These are phyloP conservation scores for Aegypius monachus DNA, from an alignment of 2,113 vertebrate species.

Conservation along the genomic window DNA sequence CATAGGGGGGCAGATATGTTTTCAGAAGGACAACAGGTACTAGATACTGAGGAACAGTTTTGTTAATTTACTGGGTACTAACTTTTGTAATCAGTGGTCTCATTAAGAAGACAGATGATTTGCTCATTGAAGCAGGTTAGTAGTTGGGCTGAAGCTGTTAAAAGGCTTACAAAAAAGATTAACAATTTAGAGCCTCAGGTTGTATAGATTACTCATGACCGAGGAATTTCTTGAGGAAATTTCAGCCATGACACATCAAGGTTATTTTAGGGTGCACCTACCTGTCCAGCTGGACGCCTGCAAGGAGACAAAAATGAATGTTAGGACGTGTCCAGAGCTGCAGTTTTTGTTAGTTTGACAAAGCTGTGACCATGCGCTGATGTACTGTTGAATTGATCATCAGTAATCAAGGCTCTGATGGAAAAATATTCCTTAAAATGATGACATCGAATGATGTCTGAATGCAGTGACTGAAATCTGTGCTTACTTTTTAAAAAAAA, in stretches of 20 bases:
- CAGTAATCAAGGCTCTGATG: background rate
- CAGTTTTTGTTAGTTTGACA: background rate
- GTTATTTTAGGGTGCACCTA: conserved; percentile 15
- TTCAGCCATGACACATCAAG: background rate
- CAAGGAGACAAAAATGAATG: background rate
- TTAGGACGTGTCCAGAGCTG: background rate
- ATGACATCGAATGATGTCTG: background rate
- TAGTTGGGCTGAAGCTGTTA: conserved; percentile 2
- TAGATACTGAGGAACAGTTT: background rate
- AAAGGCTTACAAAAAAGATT: conserved; percentile 26
- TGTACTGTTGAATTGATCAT: background rate
- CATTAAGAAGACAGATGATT: conserved; percentile 43
- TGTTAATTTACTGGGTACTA: conserved; percentile 15
- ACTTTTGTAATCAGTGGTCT: background rate
- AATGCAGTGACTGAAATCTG: background rate
- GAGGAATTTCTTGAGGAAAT: conserved; percentile 41
- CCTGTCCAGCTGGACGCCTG: background rate
- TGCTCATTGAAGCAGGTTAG: conserved; percentile 9
- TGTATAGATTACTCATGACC: background rate
- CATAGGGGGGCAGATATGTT: background rate
- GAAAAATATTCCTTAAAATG: background rate
- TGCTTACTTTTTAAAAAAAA: background rate
- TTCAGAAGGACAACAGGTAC: background rate
- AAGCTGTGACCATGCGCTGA: background rate
- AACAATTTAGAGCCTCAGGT: background rate